phyloP scores from a whole-genome alignment of 2,797 vertebrate species.

The Poecile montanus region DNA sequence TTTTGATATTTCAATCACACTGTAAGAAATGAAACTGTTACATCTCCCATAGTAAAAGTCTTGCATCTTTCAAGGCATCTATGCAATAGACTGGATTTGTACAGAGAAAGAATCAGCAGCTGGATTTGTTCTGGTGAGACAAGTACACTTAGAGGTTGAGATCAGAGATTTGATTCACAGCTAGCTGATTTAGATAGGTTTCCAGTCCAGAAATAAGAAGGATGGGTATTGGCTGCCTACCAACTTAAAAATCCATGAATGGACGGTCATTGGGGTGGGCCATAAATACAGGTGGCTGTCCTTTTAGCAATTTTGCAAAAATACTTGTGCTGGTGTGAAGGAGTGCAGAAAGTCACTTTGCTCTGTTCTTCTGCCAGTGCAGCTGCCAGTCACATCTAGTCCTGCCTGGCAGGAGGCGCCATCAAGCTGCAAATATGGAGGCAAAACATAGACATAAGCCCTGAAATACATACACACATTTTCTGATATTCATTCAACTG shows the following conservation, averaged over 20 bases:
- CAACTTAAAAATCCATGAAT: background rate
- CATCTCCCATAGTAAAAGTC: background rate
- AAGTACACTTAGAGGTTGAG: background rate
- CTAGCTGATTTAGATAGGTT: background rate
- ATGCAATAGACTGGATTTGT: background rate
- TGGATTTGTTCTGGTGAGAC: background rate
- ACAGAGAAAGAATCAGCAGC: background rate
- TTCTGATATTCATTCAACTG: background rate
- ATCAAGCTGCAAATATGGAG: fast-evolving
- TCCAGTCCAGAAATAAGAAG: background rate
- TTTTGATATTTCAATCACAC: background rate
- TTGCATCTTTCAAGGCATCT: background rate
- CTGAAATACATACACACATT: background rate
- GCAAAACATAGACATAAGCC: background rate
- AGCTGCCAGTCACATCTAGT: background rate
- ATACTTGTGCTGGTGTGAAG: background rate
- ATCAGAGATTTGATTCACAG: background rate
- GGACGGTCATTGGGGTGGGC: fast-evolving
- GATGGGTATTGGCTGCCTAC: background rate
- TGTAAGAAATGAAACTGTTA: background rate
- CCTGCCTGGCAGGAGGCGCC: background rate
- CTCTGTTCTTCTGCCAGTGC: background rate
- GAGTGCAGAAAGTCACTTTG: background rate
- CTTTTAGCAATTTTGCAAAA: background rate
- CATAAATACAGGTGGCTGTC: background rate